Evolutionary conservation across 2,888 invertebrate genomes (phyloP).

Genomic region (Syritta pipiens): DNA sequence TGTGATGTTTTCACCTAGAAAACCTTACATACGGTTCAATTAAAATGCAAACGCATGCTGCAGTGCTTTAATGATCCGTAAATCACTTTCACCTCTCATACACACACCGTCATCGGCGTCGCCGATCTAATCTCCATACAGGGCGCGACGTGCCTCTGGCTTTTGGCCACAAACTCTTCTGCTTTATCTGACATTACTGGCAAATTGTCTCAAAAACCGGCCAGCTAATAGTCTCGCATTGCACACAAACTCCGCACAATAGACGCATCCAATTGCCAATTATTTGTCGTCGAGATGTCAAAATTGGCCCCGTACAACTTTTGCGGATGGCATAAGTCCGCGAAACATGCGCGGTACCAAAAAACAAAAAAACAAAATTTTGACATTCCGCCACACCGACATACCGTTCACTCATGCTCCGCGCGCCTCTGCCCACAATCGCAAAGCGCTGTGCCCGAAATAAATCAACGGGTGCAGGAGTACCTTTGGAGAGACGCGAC

Average conservation of each 20-base stretch:
- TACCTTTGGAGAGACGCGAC: too few species aligned
- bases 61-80: constrained; percentile 50
- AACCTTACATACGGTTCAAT: constrained; percentile 41
- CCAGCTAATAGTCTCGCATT: constrained; percentile 29
- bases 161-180: neutral
- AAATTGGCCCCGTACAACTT: constrained; percentile 38
- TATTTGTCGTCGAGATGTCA: constrained; percentile 32
- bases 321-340: constrained; percentile 32
- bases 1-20: constrained; percentile 34
- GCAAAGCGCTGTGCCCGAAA: neutral
- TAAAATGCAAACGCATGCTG: constrained; percentile 58
- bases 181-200: constrained; percentile 20
- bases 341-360: constrained; percentile 4
- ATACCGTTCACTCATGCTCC: constrained; percentile 44
- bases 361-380: constrained; percentile 27
- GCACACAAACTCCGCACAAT: neutral
- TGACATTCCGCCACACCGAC: constrained; percentile 41
- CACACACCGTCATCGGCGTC: constrained; percentile 6
- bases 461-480: constrained; percentile 14
- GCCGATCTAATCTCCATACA: constrained; percentile 42
- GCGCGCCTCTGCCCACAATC: neutral
- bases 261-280: constrained; percentile 46
- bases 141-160: constrained; percentile 3
- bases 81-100: constrained; percentile 64
- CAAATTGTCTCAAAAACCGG: constrained; percentile 32